Evolutionary conservation across 2,888 invertebrate species (phyloP), one percentile per base, ranked within the genome.

Genomic region (Diarsia rubi): DNA sequence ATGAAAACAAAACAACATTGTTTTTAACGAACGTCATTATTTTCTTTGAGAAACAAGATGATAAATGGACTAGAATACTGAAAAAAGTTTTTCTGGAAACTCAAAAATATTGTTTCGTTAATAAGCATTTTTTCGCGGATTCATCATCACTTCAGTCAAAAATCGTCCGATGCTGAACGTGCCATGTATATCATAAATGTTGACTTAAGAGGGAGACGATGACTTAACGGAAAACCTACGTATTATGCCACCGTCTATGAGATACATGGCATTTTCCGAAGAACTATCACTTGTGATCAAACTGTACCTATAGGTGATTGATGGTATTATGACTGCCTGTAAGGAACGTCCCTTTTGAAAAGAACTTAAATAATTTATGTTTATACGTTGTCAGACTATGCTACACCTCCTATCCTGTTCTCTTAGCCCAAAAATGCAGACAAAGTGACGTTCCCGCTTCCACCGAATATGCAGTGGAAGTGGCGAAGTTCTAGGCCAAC

Each of bases 11-110:
- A 73, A 75, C 12, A 12, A 68, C 45, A 60, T 37, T 69, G 52
- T 59, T 69, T 73, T 24, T 70, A 78, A 27, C 45, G 57, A 68
- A 47, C 14, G 14, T 66, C 57, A 57, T 80, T 44, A 64, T 59
- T 67, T 69, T 73, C 52, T 63, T 54, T 65, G 27, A 14, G 14
- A 62, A 75, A 71, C 69, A 19, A 63, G 54, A 21, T 27, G 49
- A 37, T 14, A 24, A 69, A 73, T 59, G 24, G 16, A 54, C 2
- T 60, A 42, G 37, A 31, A 31, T 44, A 54, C 37, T 45, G 31
- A 67, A 24, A 63, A 19, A 19, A 24, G 21, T 19, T 42, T 54
- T 62, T 71, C 9, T 45, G 27, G 27, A 31, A 3, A 21, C 14
- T 65, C 45, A 64, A 27, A 59, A 59, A 9, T 57, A 57, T 9